A percentile compares a stretch with the other conserved stretches of the same genome.
Conservation (phyloP, 1,140 invertebrate species). For the Cryptotermes secundus region DNA sequence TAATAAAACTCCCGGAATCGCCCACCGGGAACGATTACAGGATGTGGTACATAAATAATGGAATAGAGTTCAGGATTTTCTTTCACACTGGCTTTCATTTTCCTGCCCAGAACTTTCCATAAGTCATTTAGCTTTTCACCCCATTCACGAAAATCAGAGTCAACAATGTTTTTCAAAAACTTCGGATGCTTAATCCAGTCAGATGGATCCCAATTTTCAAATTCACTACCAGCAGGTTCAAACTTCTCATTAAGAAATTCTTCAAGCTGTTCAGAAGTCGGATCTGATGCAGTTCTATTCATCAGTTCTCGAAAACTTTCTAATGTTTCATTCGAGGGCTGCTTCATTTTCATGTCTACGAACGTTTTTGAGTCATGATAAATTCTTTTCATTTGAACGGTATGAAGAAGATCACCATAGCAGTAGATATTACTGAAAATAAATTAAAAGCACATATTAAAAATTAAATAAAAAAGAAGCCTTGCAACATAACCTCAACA, state of each 20-base stretch:
- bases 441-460: conserved; percentile 5
- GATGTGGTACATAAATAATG: conserved; percentile 74
- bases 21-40: conserved; percentile 83
- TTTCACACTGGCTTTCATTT: conserved; percentile 62
- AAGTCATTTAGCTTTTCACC: conserved; percentile 60
- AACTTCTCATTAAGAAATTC: conserved; percentile 62
- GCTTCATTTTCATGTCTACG: conserved; percentile 80
- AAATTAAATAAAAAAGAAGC: background rate
- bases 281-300: conserved; percentile 55
- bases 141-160: conserved; percentile 61
- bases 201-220: conserved; percentile 57
- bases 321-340: conserved; percentile 60
- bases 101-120: conserved; percentile 73
- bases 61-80: conserved; percentile 64
- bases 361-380: conserved; percentile 85
- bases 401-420: conserved; percentile 70
- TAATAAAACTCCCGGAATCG: conserved; percentile 86
- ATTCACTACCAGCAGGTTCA: conserved; percentile 51
- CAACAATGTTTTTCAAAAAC: conserved; percentile 61
- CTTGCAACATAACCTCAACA: no score
- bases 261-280: conserved; percentile 51
- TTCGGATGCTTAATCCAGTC: conserved; percentile 66
- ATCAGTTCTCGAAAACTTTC: conserved; percentile 63
- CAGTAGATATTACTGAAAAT: conserved; percentile 72
- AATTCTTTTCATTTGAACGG: conserved; percentile 70